These are phyloP conservation scores for Oophaga pumilio DNA, from an alignment of 2,113 vertebrate species.

Conservation along the genomic window DNA sequence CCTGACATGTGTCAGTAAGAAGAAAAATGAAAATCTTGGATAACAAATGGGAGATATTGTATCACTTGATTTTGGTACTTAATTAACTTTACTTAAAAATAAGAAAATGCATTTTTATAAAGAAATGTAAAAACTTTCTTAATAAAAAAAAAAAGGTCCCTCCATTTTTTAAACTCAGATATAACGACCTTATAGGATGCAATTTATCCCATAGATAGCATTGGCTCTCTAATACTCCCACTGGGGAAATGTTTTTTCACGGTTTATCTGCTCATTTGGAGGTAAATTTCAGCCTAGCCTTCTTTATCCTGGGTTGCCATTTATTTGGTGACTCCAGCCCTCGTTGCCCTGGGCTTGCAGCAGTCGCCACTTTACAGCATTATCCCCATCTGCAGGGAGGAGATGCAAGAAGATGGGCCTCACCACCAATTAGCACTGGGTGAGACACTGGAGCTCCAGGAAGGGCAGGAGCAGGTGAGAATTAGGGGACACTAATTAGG, in stretches of 20 bases:
- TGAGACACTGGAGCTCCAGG: constrained; percentile 53
- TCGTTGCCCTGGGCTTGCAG: background rate
- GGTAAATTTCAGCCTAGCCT: background rate
- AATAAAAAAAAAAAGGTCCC: too few relatives aligned
- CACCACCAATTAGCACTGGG: constrained; percentile 66
- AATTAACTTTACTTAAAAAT: too few relatives aligned
- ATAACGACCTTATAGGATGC: background rate
- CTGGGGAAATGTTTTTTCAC: background rate
- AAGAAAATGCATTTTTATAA: too few relatives aligned
- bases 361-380: background rate
- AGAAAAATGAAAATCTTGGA: too few relatives aligned
- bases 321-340: too few relatives aligned
- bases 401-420: constrained; percentile 59
- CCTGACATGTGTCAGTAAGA: too few relatives aligned
- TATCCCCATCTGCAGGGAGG: constrained; percentile 39
- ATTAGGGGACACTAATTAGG: constrained; percentile 67
- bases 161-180: too few relatives aligned
- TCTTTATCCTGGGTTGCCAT: background rate
- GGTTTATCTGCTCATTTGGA: background rate
- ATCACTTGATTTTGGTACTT: too few relatives aligned
- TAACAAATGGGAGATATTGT: too few relatives aligned
- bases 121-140: too few relatives aligned
- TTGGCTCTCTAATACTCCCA: background rate
- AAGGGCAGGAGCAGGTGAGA: constrained; percentile 69
- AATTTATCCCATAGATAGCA: background rate